Base-by-base conservation (phyloP, 2,888 invertebrate species). In the Mylabris sibirica region DNA sequence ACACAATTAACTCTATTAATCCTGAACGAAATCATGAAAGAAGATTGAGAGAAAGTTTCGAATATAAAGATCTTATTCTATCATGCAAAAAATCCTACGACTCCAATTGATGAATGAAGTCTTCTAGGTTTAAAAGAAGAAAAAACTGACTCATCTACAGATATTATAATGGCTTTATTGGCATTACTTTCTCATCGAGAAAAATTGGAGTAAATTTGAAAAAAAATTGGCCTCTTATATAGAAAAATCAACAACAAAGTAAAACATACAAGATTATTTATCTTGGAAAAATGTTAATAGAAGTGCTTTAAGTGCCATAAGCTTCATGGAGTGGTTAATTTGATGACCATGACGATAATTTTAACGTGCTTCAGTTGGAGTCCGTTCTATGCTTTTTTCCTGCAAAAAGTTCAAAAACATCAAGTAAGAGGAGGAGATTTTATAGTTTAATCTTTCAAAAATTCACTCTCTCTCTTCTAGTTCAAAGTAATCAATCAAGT, bases 31-130 rank as follows among this genome's bases (percentile, higher is more conserved):
- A 17, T 17, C 30, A 30, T 44, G 6, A 17, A 44, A 17, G 44
- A 44, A 44, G n/a, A 44, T 44, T 14, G 6, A 38, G 12, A 44
- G 44, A 44, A 44, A 44, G 44, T 44, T n/a, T n/a, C n/a, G n/a
- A 44, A 44, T 12, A 44, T 44, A 44, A 44, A 44, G 44, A 44
- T 44, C 17, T n/a, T 44, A 38, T 17, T 44, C 44, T 44, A 44
- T 44, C n/a, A 44, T 17, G 44, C 8, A 17, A 44, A 44, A 44
- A 44, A 17, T 30, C 30, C 5, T 6, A 30, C 8, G 8, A 30
- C 8, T 30, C 5, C 4, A 30, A 30, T 30, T 8, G 8, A 0
- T 30, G 30, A 30, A 30, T 30, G 8, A 8, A 30, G 5, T 3
- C n/a, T n/a, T n/a, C n/a, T n/a, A n/a, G n/a, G n/a, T n/a, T n/a